A percentile compares a stretch with the other conserved stretches of the same genome.
These are phyloP conservation scores for Aleiodes testaceus DNA, from an alignment of 2,888 invertebrate species.

Conservation along the genomic window DNA sequence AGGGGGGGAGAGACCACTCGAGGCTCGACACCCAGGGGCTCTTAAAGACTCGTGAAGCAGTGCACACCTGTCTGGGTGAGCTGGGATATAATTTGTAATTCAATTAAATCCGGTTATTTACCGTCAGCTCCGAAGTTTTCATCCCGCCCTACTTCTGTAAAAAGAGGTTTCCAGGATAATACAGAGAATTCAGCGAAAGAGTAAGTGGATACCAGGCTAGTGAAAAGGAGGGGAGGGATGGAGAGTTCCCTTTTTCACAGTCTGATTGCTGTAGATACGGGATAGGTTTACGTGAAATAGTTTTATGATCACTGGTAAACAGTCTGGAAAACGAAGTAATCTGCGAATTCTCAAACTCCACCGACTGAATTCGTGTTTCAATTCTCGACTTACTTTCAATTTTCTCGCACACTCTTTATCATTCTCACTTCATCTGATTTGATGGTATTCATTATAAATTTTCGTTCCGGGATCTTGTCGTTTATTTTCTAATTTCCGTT, in stretches of 20 bases:
- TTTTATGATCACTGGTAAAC: conserved; percentile 56
- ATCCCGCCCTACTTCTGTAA: not conserved
- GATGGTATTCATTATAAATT: not conserved
- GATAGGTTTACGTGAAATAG: conserved; percentile 51
- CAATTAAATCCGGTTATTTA: conserved; percentile 62
- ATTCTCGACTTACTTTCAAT: conserved; percentile 9
- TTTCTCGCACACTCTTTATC: not conserved
- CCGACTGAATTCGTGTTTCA: conserved; percentile 1
- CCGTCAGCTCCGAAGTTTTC: conserved; percentile 46
- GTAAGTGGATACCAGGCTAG: not conserved
- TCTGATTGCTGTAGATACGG: conserved; percentile 18
- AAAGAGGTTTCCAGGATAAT: conserved; percentile 21
- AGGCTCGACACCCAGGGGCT: conserved; percentile 28
- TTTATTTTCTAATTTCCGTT: conserved; percentile 32
- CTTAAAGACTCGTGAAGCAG: conserved; percentile 42
- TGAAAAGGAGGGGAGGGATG: conserved; percentile 28
- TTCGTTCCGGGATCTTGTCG: not conserved
- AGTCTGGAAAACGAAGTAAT: conserved; percentile 53
- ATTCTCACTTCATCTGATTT: not conserved
- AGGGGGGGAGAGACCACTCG: conserved; percentile 2
- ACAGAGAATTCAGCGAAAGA: conserved; percentile 7
- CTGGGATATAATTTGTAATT: conserved; percentile 57
- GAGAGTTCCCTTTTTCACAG: conserved; percentile 34
- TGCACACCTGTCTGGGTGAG: conserved; percentile 38
- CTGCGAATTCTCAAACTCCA: conserved; percentile 42